Evolutionary conservation across 2,888 invertebrate genomes (phyloP), one percentile per base, ranked within the genome.

Genomic region (Melanotus villosus): DNA sequence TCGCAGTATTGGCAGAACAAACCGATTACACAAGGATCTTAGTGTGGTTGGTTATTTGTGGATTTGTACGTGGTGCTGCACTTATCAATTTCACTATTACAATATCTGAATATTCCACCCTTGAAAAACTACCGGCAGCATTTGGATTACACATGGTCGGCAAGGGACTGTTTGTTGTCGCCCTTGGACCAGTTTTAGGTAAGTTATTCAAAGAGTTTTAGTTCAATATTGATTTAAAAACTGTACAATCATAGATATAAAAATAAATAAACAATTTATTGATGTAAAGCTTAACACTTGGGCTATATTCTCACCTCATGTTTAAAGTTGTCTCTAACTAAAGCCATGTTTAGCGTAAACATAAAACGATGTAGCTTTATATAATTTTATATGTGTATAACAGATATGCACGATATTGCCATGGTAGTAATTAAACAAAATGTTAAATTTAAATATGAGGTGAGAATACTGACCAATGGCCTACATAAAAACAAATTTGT

Each of bases 131-230:
- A 71, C 93, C 93, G 0, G 92, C 92, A 4, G 93, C 93, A 9
- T 92, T 92, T 80, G 93, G 93, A 12, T 85, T 93, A 79, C 93
- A 92, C 78, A 90, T 93, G 89, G 92, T 93, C 73, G 91, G 90
- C 77, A 93, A 93, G 80, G 93, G 92, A 6, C 82, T 91, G 1
- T 89, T 92, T 74, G 92, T 93, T 1, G 89, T 92, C 9, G 82
- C 85, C 9, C 87, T 93, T 73, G 93, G 93, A 62, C 93, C 93
- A 1, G 73, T 92, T 47, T 89, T 92, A 81, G 92, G 92, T 91
- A 80, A 87, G 83, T 26, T 7, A 41, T 9, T 9, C 26, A 26
- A 26, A 5, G 4, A 26, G n/a, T 43, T 14, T 23, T 63, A 47
- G 12, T 19, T 3, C 3, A 26, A 26, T 26, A 26, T 5, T 7